phyloP scores from a whole-genome alignment of 2,888 invertebrate species.

The Euphydryas editha region DNA sequence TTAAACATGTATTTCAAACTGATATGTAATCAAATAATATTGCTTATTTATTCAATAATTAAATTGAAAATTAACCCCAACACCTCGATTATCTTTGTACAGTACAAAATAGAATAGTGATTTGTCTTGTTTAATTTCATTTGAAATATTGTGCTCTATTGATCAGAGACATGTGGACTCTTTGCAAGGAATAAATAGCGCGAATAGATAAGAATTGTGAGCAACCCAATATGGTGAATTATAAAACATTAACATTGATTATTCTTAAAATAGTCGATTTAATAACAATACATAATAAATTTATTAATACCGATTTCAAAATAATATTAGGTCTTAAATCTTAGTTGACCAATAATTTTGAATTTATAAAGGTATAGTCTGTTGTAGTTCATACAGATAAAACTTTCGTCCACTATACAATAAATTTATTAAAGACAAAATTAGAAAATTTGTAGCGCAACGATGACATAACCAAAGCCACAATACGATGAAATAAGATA shows the following conservation, averaged over 20 bases:
- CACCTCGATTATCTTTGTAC: background rate
- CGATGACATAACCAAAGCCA: conserved; percentile 15
- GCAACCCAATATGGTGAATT: background rate
- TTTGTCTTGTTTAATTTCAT: background rate
- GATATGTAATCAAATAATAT: no score
- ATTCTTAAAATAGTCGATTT: background rate
- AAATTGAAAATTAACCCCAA: background rate
- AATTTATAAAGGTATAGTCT: no score
- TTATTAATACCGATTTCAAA: no score
- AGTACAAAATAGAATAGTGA: background rate
- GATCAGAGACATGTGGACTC: background rate
- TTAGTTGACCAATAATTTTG: no score
- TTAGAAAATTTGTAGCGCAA: conserved; percentile 1
- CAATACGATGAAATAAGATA: conserved; percentile 1
- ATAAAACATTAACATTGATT: no score
- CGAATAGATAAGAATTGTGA: conserved; percentile 1
- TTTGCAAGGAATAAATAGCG: background rate
- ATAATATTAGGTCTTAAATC: no score
- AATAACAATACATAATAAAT: background rate
- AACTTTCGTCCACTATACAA: background rate
- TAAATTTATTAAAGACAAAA: background rate
- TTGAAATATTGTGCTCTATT: conserved; percentile 2
- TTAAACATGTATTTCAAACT: no score
- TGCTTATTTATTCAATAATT: no score
- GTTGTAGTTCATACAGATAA: background rate